Percentiles rank a stretch among this genome's conserved stretches.
Conservation (phyloP, 2,888 invertebrate genomes). For the Drosophila nigritarsus region DNA sequence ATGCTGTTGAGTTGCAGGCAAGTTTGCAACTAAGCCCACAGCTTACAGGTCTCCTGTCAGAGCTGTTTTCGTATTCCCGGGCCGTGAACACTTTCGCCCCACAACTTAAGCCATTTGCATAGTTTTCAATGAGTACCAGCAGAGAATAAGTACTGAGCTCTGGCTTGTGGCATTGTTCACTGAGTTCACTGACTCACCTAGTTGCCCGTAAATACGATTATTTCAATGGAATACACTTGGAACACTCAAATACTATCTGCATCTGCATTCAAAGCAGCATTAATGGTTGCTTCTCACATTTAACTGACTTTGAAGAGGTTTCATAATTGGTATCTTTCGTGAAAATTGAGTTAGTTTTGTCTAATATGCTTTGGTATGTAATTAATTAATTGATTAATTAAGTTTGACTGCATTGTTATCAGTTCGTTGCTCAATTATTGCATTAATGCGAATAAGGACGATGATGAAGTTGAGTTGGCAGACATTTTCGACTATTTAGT, state of each 20-base stretch:
- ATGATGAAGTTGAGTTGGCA: slow-evolving; percentile 31
- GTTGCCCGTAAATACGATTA: neutral
- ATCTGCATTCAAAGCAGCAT: neutral
- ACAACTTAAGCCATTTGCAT: slow-evolving; percentile 58
- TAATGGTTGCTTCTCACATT: neutral
- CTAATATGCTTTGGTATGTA: no score
- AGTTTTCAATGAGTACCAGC: slow-evolving; percentile 53
- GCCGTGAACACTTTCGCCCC: slow-evolving; percentile 23
- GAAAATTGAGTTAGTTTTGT: no score
- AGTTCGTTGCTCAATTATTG: slow-evolving; percentile 1
- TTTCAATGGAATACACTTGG: neutral
- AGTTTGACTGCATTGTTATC: slow-evolving; percentile 8
- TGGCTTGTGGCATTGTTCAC: neutral
- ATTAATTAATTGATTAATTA: neutral
- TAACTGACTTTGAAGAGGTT: neutral
- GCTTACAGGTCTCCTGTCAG: slow-evolving; percentile 8
- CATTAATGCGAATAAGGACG: neutral
- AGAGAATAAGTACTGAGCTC: neutral
- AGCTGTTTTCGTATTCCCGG: slow-evolving; percentile 33
- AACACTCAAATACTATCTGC: neutral
- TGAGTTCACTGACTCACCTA: neutral
- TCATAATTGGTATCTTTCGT: neutral
- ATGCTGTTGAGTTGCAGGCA: slow-evolving; percentile 13
- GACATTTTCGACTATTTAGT: neutral
- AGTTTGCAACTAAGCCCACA: slow-evolving; percentile 32